A percentile compares a stretch with the other conserved stretches of the same genome.
phyloP scores from a whole-genome alignment of 2,888 invertebrate species.

The Phytoseiulus persimilis region DNA sequence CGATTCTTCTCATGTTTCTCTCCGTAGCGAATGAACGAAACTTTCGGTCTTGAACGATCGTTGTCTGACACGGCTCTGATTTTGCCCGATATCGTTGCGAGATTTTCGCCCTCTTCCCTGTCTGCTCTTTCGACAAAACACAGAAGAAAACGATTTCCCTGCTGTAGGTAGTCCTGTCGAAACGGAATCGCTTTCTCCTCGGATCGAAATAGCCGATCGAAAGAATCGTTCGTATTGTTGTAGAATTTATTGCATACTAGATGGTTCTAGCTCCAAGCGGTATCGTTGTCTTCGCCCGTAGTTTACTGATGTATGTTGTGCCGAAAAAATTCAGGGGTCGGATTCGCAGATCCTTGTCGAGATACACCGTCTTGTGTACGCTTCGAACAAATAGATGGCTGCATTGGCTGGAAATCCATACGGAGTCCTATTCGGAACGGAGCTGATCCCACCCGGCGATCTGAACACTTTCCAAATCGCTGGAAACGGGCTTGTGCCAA shows the following conservation, averaged over 20 bases:
- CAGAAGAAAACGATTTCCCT: neutral
- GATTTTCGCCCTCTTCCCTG: neutral
- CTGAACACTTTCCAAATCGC: neutral
- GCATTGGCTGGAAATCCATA: neutral
- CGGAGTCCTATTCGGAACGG: neutral
- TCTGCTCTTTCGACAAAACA: neutral
- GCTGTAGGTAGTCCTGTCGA: neutral
- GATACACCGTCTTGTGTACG: neutral
- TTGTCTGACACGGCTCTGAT: neutral
- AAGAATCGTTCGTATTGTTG: neutral
- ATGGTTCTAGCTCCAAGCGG: neutral
- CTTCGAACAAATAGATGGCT: neutral
- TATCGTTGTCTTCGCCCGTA: neutral
- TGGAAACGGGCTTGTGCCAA: neutral
- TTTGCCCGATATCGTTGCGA: neutral
- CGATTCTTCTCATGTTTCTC: neutral
- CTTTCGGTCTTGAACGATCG: neutral
- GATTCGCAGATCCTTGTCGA: neutral
- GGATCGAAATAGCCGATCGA: neutral
- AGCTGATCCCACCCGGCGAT: neutral
- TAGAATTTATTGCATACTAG: neutral
- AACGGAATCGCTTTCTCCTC: neutral
- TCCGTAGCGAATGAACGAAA: neutral
- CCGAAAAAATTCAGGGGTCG: neutral
- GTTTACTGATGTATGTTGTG: neutral